Conservation (phyloP, 2,888 invertebrate species). For the Linnaemya vulpina region DNA sequence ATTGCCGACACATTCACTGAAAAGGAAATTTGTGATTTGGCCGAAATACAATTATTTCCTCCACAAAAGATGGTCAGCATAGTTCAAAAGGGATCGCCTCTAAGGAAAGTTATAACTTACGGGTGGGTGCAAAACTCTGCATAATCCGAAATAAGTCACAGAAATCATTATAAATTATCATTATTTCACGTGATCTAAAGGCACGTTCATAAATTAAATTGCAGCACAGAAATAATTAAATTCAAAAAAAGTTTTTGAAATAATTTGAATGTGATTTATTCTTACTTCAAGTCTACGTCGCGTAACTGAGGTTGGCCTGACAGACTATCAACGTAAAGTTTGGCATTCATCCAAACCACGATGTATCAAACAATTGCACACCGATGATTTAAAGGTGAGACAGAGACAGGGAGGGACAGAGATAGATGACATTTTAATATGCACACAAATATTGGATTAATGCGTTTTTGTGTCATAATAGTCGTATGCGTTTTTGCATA, state of each 20-base stretch:
- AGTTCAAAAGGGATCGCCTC: conserved; percentile 86
- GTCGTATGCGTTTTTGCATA: not conserved
- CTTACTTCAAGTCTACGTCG: conserved; percentile 84
- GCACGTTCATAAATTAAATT: no score
- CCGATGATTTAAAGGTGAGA: conserved; percentile 80
- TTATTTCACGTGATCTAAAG: no score
- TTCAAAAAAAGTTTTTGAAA: no score
- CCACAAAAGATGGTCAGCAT: conserved; percentile 85
- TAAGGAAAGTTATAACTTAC: conserved; percentile 86
- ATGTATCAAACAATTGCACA: conserved; percentile 84
- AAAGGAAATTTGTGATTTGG: conserved; percentile 87
- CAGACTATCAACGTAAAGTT: conserved; percentile 84
- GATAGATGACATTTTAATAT: conserved; percentile 33
- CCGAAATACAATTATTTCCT: conserved; percentile 86
- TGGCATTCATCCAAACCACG: conserved; percentile 86
- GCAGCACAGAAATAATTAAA: no score
- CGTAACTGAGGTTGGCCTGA: conserved; percentile 85
- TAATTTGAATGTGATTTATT: no score
- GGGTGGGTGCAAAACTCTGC: conserved; percentile 82
- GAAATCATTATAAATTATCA: not conserved
- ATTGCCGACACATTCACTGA: conserved; percentile 87
- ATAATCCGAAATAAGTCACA: no score
- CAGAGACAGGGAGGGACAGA: not conserved
- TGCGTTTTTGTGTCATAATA: conserved; percentile 36
- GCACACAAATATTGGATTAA: conserved; percentile 41